Conservation (phyloP, 2,797 vertebrate species). For the Discoglossus pictus region DNA sequence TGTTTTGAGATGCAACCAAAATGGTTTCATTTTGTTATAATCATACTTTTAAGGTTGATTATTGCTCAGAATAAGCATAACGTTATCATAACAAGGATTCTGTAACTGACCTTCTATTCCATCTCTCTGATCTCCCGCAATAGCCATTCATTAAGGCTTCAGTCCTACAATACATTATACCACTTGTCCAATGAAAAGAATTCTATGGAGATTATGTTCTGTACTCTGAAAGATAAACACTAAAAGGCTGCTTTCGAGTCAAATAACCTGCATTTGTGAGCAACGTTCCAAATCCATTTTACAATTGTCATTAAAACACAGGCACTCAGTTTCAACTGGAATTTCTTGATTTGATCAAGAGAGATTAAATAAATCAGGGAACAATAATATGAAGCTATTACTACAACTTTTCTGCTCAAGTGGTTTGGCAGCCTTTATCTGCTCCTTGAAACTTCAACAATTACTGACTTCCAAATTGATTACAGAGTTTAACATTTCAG, state of each 20-base stretch:
- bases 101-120: conserved; percentile 56
- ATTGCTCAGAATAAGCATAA: conserved; percentile 15
- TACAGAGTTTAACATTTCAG: conserved; percentile 63
- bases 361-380: conserved; percentile 70
- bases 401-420: conserved; percentile 69
- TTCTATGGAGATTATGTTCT: conserved; percentile 42
- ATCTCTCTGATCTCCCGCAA: conserved; percentile 49
- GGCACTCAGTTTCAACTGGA: conserved; percentile 45
- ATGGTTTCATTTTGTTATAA: no score
- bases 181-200: conserved; percentile 8
- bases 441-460: conserved; percentile 69
- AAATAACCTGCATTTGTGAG: conserved; percentile 56
- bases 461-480: conserved; percentile 70
- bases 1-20: no score
- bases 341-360: conserved; percentile 64
- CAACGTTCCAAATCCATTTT: conserved; percentile 54
- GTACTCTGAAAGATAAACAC: conserved; percentile 53
- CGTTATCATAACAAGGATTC: conserved; percentile 49
- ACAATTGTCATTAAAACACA: conserved; percentile 54
- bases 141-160: conserved; percentile 14
- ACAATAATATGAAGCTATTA: conserved; percentile 63
- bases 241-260: conserved; percentile 27
- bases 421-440: conserved; percentile 67
- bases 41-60: no score
- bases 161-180: conserved; percentile 1